These are phyloP conservation scores for Grantiella picta DNA, from an alignment of 2,113 vertebrate species.

Conservation along the genomic window DNA sequence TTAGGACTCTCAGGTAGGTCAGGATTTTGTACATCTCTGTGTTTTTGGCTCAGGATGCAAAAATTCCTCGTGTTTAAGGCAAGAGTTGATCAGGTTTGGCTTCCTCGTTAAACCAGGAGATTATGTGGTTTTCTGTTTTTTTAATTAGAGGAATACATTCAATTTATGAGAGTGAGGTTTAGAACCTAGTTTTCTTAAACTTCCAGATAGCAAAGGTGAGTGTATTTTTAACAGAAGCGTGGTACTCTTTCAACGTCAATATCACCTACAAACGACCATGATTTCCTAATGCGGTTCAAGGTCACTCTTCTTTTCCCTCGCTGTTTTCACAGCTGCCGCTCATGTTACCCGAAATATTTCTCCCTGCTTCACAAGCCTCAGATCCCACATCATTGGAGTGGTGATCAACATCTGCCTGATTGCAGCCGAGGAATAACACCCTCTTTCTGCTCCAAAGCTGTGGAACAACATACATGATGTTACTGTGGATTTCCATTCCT, in stretches of 20 bases:
- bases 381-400: constrained; percentile 41
- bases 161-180: not conserved
- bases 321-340: constrained; percentile 63
- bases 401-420: constrained; percentile 49
- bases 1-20: constrained; percentile 14
- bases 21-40: not conserved
- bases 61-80: not conserved
- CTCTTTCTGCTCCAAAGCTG: not conserved
- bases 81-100: not conserved
- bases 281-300: constrained; percentile 12
- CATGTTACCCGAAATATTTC: constrained; percentile 39
- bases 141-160: not conserved
- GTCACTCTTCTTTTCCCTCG: not conserved
- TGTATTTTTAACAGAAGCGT: not conserved
- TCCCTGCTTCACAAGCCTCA: constrained; percentile 34
- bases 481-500: constrained; percentile 17
- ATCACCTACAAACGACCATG: not conserved
- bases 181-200: not conserved
- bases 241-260: not conserved
- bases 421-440: constrained; percentile 49
- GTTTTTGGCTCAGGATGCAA: not conserved
- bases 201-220: not conserved
- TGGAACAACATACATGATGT: not conserved
- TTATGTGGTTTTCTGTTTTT: not conserved
- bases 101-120: not conserved